phyloP scores from a whole-genome alignment of 2,888 invertebrate genomes.

The Athalia circularis region DNA sequence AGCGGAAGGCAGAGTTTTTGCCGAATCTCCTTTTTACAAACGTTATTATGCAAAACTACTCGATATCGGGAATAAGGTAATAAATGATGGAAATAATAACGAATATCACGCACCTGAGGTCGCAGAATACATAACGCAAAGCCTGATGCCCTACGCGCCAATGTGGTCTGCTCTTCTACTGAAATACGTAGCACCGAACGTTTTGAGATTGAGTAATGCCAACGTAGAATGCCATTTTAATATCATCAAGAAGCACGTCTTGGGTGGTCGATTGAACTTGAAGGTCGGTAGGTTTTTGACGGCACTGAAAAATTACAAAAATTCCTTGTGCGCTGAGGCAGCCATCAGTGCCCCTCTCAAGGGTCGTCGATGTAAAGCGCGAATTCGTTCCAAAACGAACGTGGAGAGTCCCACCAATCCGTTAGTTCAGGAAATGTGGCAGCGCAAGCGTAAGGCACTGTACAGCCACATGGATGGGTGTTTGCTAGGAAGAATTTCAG shows the following conservation, averaged over 20 bases:
- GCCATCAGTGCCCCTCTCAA: neutral
- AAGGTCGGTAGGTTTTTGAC: neutral
- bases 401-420: neutral
- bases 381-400: neutral
- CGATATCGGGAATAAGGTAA: neutral
- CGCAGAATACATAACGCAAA: neutral
- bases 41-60: neutral
- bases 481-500: neutral
- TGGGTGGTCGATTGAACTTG: neutral
- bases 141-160: neutral
- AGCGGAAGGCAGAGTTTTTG: neutral
- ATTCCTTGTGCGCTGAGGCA: neutral
- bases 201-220: neutral
- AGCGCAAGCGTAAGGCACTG: neutral
- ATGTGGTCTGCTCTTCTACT: slow-evolving; percentile 11
- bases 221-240: slow-evolving; percentile 23
- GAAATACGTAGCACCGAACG: neutral
- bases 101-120: neutral
- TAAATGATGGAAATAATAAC: neutral
- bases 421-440: neutral
- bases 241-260: neutral
- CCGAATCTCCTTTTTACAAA: neutral
- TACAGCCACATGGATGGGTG: slow-evolving; percentile 4
- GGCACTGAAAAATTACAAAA: neutral
- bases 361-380: neutral